Percentiles rank a stretch among this genome's conserved stretches.
Conservation (phyloP, 1,140 invertebrate genomes). For the Scaptodrosophila lebanonensis region DNA sequence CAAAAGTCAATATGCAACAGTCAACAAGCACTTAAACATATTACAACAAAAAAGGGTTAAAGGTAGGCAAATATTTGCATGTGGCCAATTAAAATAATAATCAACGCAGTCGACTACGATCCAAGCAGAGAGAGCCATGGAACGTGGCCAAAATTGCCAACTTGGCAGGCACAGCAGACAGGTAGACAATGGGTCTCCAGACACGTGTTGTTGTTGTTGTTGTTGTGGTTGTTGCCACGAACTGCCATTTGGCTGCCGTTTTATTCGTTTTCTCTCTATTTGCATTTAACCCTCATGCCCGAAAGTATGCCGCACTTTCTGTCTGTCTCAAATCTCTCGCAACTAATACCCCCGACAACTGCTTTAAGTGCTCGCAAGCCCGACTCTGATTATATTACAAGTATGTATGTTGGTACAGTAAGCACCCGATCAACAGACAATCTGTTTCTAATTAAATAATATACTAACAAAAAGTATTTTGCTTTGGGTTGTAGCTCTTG, state of each 20-base stretch:
- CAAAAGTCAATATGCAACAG: slow-evolving; percentile 16
- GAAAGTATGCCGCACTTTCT: slow-evolving; percentile 44
- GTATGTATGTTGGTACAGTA: too few species aligned
- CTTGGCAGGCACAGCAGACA: too few species aligned
- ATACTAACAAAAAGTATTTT: too few species aligned
- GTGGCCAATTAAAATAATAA: slow-evolving; percentile 71
- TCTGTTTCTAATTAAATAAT: too few species aligned
- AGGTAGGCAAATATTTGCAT: slow-evolving; percentile 67
- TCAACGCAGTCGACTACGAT: slow-evolving; percentile 24
- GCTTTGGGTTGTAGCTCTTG: too few species aligned
- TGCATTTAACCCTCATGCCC: slow-evolving; percentile 37
- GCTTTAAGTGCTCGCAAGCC: slow-evolving; percentile 29
- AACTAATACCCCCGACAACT: slow-evolving; percentile 44
- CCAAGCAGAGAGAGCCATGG: too few species aligned
- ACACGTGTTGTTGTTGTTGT: slow-evolving; percentile 40
- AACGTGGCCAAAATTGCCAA: too few species aligned
- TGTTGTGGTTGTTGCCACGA: not conserved
- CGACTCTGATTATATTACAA: too few species aligned
- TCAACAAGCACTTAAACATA: slow-evolving; percentile 56
- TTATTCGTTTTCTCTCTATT: slow-evolving; percentile 23
- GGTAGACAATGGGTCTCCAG: not conserved
- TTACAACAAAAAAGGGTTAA: slow-evolving; percentile 64
- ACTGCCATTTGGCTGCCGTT: too few species aligned
- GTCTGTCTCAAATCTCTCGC: slow-evolving; percentile 14
- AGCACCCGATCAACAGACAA: too few species aligned